Base-by-base conservation (phyloP, 2,113 vertebrate species). In the Ellobius talpinus region DNA sequence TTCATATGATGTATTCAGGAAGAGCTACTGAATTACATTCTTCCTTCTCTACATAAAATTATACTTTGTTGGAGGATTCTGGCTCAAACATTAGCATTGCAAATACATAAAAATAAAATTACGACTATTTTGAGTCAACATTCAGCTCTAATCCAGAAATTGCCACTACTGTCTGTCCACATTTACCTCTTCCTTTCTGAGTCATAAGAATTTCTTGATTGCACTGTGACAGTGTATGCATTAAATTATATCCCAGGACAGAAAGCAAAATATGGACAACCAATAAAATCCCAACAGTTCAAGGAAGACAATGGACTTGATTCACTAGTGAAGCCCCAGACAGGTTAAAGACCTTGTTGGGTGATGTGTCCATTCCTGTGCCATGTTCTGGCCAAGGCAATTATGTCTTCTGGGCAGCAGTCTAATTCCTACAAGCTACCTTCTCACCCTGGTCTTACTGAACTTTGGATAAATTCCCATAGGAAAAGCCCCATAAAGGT, bases 391-490 rank as follows among this genome's bases (percentile, higher is more conserved):
- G 63, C 78, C 87, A 84, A 90, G 45, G 63, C 50, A 93, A 61
- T 81, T 14, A 58, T 29, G 31, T 90, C 74, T 88, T 47, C 68
- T 70, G 42, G 95, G 91, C 42, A 58, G 86, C 81, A 68, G 29
- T 50, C 45, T 58, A 16, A 17, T 76, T 66, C 81, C 66, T 21
- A 73, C 52, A 90, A 73, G 73, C 92, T 93, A 21, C 65, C 93
- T 90, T 36, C 52, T 96, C 65, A 88, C 72, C 79, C 94, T 66
- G 65, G 77, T 50, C 89, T 89, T 82, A 89, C 73, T 74, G 45
- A 87, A 93, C 73, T 77, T 86, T 97, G 96, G 92, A 78, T 87
- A 74, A 89, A 39, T 66, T 94, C 97, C 96, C 95, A 55, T 36
- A 55, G 50, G 93, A 97, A 96, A 89, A 96, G 66, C 84, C 87